A percentile compares a stretch with the other conserved stretches of the same genome.
Evolutionary conservation across 2,888 invertebrate species (phyloP).

Genomic region (Slavum lentiscoides): DNA sequence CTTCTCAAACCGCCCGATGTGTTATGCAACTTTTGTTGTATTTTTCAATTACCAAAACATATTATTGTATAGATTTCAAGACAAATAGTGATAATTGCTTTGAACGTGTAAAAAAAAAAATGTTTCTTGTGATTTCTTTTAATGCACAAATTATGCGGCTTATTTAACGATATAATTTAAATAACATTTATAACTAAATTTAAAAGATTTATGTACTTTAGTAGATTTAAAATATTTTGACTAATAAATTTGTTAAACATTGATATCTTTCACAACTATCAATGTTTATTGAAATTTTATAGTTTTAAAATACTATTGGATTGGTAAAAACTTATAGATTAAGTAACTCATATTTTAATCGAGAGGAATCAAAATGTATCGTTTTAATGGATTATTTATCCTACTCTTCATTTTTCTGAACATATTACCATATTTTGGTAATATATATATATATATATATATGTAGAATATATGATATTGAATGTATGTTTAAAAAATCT

Average conservation of each 20-base stretch:
- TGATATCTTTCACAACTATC: constrained; percentile 16
- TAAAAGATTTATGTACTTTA: no score
- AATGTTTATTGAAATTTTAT: not conserved
- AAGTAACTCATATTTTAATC: not conserved
- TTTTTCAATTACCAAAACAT: not conserved
- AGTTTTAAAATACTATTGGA: not conserved
- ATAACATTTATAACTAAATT: no score
- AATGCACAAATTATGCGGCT: not conserved
- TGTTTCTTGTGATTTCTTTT: not conserved
- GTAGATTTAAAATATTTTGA: not conserved
- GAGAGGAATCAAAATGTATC: constrained; percentile 18
- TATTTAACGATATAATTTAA: no score
- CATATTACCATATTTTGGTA: not conserved
- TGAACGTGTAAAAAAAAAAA: not conserved
- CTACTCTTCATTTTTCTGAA: not conserved
- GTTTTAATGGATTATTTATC: not conserved
- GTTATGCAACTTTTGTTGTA: not conserved
- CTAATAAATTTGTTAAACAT: not conserved
- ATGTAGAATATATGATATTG: not conserved
- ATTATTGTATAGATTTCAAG: not conserved
- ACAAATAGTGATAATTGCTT: not conserved
- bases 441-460: not conserved
- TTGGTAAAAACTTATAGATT: constrained; percentile 16
- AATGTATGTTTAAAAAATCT: constrained; percentile 15
- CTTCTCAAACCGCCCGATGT: not conserved